Evolutionary conservation across 2,113 vertebrate species (phyloP), one percentile per base, ranked within the genome.

Genomic region (Campylorhamphus procurvoides): DNA sequence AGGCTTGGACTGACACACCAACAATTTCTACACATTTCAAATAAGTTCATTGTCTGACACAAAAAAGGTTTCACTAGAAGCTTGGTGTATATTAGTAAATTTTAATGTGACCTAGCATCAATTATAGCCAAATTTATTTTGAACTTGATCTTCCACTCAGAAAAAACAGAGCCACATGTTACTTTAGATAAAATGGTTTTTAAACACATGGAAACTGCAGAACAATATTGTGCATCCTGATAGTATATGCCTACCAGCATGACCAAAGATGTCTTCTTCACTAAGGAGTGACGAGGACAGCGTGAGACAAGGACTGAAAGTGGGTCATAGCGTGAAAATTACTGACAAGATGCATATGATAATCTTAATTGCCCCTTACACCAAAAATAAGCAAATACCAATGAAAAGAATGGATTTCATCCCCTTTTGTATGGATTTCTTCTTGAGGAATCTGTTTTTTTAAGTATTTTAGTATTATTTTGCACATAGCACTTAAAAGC

Each of bases 121-220:
- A 47, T 22, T 50, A 62, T 5, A 79, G 7, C 1, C 14, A 42
- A 47, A 27, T 75, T 68, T 53, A n/a, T 44, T 78, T 82, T 82
- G 16, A 39, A 19, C 11, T 87, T 67, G 31, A 4, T 35, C 17
- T 87, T 87, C n/a, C 24, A 52, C 11, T 68, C 28, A 27, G 3
- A 16, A 37, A 59, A 58, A 33, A 2, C 2, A 50, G 53, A 55
- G 4, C 10, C 16, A 10, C 0, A 0, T 46, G 44, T 47, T 79
- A 6, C 0, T 0, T 60, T 56, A 40, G 7, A 9, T 7, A 84
- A 85, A 84, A 49, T 18, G 4, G 4, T 33, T 28, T 76, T 64
- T 28, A 78, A 82, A 42, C 12, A 4, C 0, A 2, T 35, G 10
- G 53, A 79, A 79, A 44, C 14, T 64, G 8, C 40, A n/a, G 17